Percentiles rank a stretch among this genome's conserved stretches.
phyloP scores from a whole-genome alignment of 2,888 invertebrate species.

The Mythimna albipuncta region DNA sequence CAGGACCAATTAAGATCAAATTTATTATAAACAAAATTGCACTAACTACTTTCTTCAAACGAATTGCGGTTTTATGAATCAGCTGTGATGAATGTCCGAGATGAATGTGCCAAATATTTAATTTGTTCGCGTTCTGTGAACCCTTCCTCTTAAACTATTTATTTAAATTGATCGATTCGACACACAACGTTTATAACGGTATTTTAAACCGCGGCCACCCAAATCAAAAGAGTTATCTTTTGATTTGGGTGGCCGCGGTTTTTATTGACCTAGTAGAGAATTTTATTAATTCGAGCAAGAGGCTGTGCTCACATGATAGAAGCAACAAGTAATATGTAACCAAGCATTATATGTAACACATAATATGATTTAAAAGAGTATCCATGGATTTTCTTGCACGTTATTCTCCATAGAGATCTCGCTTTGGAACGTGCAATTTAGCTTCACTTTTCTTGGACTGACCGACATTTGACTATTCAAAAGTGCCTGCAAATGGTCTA shows the following conservation, averaged over 20 bases:
- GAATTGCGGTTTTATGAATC: conserved; percentile 17
- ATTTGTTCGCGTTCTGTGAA: conserved; percentile 20
- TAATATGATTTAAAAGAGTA: too few relatives aligned
- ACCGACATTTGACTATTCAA: too few relatives aligned
- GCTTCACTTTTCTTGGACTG: too few relatives aligned
- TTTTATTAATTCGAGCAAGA: conserved; percentile 1
- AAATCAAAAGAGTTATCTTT: too few relatives aligned
- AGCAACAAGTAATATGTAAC: too few relatives aligned
- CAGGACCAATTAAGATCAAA: neutral
- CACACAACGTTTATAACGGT: conserved; percentile 32
- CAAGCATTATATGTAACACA: too few relatives aligned
- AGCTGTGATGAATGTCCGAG: neutral
- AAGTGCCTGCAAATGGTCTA: too few relatives aligned
- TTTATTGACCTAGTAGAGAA: conserved; percentile 1
- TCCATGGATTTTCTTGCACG: too few relatives aligned
- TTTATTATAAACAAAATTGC: neutral
- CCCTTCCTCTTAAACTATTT: conserved; percentile 16
- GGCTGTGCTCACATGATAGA: too few relatives aligned
- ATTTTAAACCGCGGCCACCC: neutral
- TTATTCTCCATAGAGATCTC: too few relatives aligned
- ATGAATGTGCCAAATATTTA: conserved; percentile 26
- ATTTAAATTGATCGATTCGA: conserved; percentile 27
- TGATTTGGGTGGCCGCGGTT: too few relatives aligned
- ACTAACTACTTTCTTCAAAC: neutral
- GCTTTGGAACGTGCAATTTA: too few relatives aligned